A percentile compares a stretch with the other conserved stretches of the same genome.
Conservation (phyloP, 37 sponge, comb jelly and placozoan species). For the Cladorhizidae sp. region DNA sequence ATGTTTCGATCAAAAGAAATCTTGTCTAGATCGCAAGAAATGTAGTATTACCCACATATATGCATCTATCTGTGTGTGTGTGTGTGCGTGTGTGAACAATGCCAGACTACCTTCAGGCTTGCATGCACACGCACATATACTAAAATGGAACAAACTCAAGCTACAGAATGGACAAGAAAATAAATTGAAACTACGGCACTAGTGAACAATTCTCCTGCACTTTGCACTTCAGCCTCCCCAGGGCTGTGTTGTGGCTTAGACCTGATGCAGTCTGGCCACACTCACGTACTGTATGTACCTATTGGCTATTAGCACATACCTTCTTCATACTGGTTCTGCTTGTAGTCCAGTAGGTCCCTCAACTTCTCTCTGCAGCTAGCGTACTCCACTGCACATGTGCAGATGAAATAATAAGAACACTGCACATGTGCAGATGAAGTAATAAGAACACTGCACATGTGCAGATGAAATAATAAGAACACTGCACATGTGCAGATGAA, state of each 20-base stretch:
- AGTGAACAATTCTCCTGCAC: no score
- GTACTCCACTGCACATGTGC: constrained; percentile 31
- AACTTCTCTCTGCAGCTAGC: constrained; percentile 47
- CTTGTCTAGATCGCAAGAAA: no score
- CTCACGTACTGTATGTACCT: background rate
- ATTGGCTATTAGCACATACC: constrained; percentile 16
- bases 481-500: background rate
- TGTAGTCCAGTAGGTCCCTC: constrained; percentile 38
- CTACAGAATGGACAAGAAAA: background rate
- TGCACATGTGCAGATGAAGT: background rate
- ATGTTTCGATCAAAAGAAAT: no score
- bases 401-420: background rate
- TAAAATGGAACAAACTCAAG: background rate
- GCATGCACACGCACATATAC: no score
- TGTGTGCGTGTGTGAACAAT: no score
- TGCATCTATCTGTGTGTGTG: no score
- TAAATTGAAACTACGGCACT: no score
- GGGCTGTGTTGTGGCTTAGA: no score
- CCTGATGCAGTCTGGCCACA: no score
- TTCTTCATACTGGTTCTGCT: constrained; percentile 47
- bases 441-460: background rate
- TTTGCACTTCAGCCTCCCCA: no score
- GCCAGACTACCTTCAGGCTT: no score
- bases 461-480: background rate
- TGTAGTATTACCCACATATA: no score